A percentile compares a stretch with the other conserved stretches of the same genome.
These are phyloP conservation scores for Empidonax traillii DNA, from an alignment of 2,113 vertebrate genomes.

Conservation along the genomic window DNA sequence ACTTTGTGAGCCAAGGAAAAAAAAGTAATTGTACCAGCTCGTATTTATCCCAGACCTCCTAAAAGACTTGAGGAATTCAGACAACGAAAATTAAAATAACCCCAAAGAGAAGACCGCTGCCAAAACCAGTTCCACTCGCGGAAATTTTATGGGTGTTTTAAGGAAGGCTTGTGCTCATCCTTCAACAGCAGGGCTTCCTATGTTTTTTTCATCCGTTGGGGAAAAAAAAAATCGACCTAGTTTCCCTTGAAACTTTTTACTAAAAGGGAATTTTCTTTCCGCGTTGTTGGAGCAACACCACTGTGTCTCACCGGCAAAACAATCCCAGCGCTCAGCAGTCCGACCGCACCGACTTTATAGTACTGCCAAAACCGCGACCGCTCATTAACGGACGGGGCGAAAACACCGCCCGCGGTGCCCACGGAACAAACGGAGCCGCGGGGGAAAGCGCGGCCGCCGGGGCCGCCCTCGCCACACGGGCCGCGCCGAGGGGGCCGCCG, in stretches of 20 bases:
- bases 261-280: accelerated
- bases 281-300: not conserved
- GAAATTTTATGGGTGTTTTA: accelerated
- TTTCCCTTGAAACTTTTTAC: not conserved
- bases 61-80: accelerated
- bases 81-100: not conserved
- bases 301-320: not conserved
- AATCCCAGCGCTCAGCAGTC: not conserved
- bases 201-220: accelerated
- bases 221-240: not conserved
- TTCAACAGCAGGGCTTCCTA: accelerated
- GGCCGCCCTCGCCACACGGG: not conserved
- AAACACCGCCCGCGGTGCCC: not conserved
- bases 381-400: not conserved
- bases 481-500: not conserved
- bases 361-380: not conserved
- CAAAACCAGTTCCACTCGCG: accelerated
- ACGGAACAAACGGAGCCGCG: not conserved
- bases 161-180: not conserved
- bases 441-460: not conserved
- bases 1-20: not conserved
- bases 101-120: accelerated
- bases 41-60: not conserved
- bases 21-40: too few relatives aligned
- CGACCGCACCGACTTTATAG: accelerated